These are phyloP conservation scores for Ypsolopha scabrella DNA, from an alignment of 2,888 invertebrate genomes.

Conservation along the genomic window DNA sequence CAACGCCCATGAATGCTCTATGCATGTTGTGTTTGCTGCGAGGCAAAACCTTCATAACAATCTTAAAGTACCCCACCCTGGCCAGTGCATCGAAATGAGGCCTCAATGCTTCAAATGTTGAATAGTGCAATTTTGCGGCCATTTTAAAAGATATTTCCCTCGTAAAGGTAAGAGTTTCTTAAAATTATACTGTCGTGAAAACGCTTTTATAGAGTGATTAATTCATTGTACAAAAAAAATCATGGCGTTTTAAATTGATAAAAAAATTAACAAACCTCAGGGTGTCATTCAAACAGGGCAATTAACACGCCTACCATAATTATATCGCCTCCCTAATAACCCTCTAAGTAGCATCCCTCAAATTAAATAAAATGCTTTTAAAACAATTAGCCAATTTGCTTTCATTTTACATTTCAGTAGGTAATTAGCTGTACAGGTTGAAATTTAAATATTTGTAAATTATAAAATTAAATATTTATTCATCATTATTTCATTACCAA, in stretches of 20 bases:
- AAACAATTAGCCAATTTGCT: too few relatives aligned
- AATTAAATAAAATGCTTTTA: too few relatives aligned
- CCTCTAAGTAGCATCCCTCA: neutral
- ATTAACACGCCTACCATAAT: neutral
- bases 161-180: too few relatives aligned
- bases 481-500: conserved; percentile 31
- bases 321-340: neutral
- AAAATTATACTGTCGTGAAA: too few relatives aligned
- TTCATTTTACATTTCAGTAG: too few relatives aligned
- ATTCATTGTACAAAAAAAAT: too few relatives aligned
- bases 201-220: too few relatives aligned
- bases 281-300: neutral
- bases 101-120: conserved; percentile 28
- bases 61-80: conserved; percentile 39
- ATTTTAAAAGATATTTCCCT: too few relatives aligned
- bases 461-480: conserved; percentile 36
- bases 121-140: neutral
- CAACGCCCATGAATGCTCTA: conserved; percentile 22
- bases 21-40: conserved; percentile 22
- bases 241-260: too few relatives aligned
- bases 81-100: conserved; percentile 43
- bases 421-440: neutral
- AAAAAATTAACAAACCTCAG: too few relatives aligned
- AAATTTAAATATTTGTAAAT: neutral
- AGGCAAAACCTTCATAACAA: conserved; percentile 24